Base-by-base conservation (phyloP, 2,888 invertebrate genomes). In the Schizaphis graminum region DNA sequence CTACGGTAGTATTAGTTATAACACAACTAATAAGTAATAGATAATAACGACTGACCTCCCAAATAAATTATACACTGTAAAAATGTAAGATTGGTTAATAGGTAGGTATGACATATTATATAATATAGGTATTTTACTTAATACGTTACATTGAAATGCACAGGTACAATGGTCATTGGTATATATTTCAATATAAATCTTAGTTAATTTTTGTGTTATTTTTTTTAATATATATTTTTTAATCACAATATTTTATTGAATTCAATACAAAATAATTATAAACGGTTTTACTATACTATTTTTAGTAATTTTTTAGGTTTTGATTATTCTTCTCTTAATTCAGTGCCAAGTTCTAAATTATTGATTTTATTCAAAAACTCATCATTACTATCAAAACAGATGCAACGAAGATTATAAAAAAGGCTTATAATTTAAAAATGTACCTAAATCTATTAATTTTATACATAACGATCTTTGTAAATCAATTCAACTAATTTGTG, bases 11-110 rank as follows among this genome's bases (percentile, higher is more conserved):
- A 47, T 47, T 47, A 47, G 44, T 47, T n/a, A 13, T 67, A 67
- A n/a, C n/a, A 13, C 61, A 67, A 67, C 13, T 67, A 13, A 13
- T 28, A 49, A 49, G 44, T 28, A 28, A 53, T 53, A 11, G 61
- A 67, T n/a, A n/a, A 67, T n/a, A 67, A n/a, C n/a, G 61, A 67
- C 61, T 67, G 61, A 67, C n/a, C 61, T 67, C n/a, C n/a, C n/a
- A 13, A n/a, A 28, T 4, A 67, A 67, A 67, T 67, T 67, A 13
- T 13, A n/a, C 11, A 67, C 61, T n/a, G 61, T 13, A 67, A 67
- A 67, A 67, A n/a, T 28, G 4, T n/a, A 67, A 67, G 61, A 67
- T 67, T 67, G 13, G n/a, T 67, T 13, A 28, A n/a, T n/a, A n/a
- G 13, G n/a, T 67, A 67, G 13, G 61, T 67, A 67, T n/a, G n/a